Evolutionary conservation across 2,113 vertebrate species (phyloP), one percentile per base, ranked within the genome.

Genomic region (Centropus bengalensis): DNA sequence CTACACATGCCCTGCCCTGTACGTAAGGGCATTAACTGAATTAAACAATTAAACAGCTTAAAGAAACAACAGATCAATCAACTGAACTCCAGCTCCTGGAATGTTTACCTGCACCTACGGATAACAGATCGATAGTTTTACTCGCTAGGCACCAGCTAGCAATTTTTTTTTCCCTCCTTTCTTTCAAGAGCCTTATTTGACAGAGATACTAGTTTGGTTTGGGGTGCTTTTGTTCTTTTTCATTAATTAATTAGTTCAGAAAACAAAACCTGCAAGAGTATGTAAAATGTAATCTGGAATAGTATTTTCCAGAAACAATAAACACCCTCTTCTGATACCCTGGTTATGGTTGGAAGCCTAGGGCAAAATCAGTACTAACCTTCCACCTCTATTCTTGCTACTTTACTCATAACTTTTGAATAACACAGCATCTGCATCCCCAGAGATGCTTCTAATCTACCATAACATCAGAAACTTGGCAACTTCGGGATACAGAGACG

Each of bases 41-140:
- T 69, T 94, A 54, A 96, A 70, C 74, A 82, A 52, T 68, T 66
- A 73, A 93, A 76, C 86, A 45, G 88, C 82, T 91, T 68, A 91
- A 76, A 91, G 75, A 78, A 94, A 94, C 51, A 93, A 91, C 80
- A 75, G 52, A 89, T 96, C 87, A 9, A 96, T 93, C 67, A 77
- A 40, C 2, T 66, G 51, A 93, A 86, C 64, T 56, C 54, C 51
- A 54, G 44, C 83, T 93, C 68, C 74, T 16, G 77, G 55, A 96
- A 96, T 70, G 75, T 91, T 78, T 89, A 86, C 81, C 47, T 21
- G 30, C 10, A 21, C 33, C 26, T 44, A 8, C 49, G 40, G 40
- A 20, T 42, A 82, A 91, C 66, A 82, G 79, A 49, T 85, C 91
- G 14, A 68, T 70, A 36, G 4, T 40, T 64, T 49, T 69, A 86